Evolutionary conservation across 2,113 vertebrate species (phyloP).

Genomic region (Megalops atlanticus): DNA sequence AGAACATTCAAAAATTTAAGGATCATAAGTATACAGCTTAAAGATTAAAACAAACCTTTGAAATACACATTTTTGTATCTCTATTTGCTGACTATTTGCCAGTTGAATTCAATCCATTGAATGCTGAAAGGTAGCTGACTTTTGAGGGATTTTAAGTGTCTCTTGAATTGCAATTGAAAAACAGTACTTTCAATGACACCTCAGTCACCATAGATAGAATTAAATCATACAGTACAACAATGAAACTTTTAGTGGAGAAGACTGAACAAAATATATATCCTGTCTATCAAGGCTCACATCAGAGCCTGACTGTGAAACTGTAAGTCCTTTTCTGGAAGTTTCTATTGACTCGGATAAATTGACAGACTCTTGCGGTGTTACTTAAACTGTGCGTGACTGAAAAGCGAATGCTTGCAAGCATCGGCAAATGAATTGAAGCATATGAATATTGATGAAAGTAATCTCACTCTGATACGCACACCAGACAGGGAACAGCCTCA

Average conservation of each 20-base stretch:
- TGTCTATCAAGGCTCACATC: not conserved
- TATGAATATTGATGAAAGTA: constrained; percentile 29
- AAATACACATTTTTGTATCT: not conserved
- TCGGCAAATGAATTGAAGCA: constrained; percentile 22
- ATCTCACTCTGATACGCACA: not conserved
- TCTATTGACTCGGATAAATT: constrained; percentile 21
- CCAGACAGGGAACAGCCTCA: constrained; percentile 2
- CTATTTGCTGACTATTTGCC: not conserved
- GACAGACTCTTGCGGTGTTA: constrained; percentile 1
- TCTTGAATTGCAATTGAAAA: not conserved
- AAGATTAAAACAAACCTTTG: not conserved
- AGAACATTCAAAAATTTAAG: no score
- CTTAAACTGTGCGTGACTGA: constrained; percentile 8
- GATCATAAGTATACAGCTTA: no score
- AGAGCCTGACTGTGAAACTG: not conserved
- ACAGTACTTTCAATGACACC: not conserved
- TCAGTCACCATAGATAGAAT: not conserved
- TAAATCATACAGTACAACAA: not conserved
- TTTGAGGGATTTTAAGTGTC: not conserved
- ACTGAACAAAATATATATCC: not conserved
- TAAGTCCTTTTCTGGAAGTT: not conserved
- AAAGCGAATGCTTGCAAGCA: not conserved
- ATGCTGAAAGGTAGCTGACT: not conserved
- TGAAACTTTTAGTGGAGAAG: not conserved
- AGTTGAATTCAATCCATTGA: not conserved